Percentiles rank a stretch among this genome's conserved stretches.
Evolutionary conservation across 1,140 invertebrate genomes (phyloP).

Genomic region (Nasonia giraulti): DNA sequence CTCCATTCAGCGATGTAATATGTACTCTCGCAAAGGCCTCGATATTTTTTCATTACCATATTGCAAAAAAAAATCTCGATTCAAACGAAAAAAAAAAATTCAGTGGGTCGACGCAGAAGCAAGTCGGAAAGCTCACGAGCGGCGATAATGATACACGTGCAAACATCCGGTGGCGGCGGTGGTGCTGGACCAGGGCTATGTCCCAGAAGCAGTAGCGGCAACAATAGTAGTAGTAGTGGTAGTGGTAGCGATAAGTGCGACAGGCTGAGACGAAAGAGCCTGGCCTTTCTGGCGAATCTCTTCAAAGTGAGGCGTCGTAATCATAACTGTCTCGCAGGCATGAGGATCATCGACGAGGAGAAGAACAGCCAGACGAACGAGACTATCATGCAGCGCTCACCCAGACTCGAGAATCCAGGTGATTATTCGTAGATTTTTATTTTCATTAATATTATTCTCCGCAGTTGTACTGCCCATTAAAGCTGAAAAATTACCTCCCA

Average conservation of each 20-base stretch:
- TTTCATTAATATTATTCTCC: too few species aligned
- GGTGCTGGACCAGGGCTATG: too few species aligned
- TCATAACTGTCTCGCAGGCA: slow-evolving; percentile 64
- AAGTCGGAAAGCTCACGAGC: neutral
- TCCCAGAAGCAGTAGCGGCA: neutral
- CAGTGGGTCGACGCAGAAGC: neutral
- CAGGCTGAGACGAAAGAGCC: slow-evolving; percentile 68
- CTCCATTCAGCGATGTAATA: too few species aligned
- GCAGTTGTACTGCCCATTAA: too few species aligned
- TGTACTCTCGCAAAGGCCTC: neutral
- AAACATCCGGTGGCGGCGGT: slow-evolving; percentile 24
- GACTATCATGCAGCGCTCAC: slow-evolving; percentile 63
- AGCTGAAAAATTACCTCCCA: too few species aligned
- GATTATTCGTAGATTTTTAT: slow-evolving; percentile 30
- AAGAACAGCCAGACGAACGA: slow-evolving; percentile 53
- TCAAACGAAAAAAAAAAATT: neutral
- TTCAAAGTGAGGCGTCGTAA: slow-evolving; percentile 63
- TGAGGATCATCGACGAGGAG: slow-evolving; percentile 71
- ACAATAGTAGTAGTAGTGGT: slow-evolving; percentile 20
- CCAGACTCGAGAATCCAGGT: slow-evolving; percentile 70
- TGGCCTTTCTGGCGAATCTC: slow-evolving; percentile 66
- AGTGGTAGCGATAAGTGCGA: slow-evolving; percentile 63
- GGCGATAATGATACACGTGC: slow-evolving; percentile 69
- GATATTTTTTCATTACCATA: neutral
- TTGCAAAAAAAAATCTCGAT: neutral